Base-by-base conservation (phyloP, 1,140 invertebrate species). In the Nylanderia fulva region DNA sequence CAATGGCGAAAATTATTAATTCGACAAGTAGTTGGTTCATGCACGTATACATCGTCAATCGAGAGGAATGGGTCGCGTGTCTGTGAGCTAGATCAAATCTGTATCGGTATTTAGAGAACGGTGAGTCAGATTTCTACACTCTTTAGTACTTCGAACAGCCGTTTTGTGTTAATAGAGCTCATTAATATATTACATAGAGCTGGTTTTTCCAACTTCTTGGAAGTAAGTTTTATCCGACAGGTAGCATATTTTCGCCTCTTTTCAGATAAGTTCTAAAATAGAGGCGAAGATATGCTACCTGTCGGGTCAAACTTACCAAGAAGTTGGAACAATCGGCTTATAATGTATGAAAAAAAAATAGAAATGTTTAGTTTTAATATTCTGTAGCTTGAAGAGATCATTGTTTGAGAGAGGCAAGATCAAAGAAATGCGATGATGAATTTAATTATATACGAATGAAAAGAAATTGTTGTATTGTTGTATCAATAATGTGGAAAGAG, bases 1-100 rank as follows among this genome's bases (percentile, higher is more conserved):
- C 29, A 29, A n/a, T 74, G 29, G 39, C 56, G 54, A 75, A 64
- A 76, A 76, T 84, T 76, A 76, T 76, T 76, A 76, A 52, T 48
- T 63, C 56, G 29, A 60, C 9, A 42, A 75, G 71, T 39, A 39
- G 33, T 54, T 60, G 1, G 24, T 3, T n/a, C 45, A 9, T 13
- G 27, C 15, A 33, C 29, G 3, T 3, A 33, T 3, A 33, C 29
- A 71, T 33, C 39, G 36, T 58, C 45, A 71, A 33, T 76, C 15
- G 39, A 11, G 29, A 24, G 33, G 15, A 29, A 39, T 48, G 29
- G 21, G 15, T 36, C 21, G 79, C 29, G n/a, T n/a, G n/a, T n/a
- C n/a, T n/a, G n/a, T 68, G n/a, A 11, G 33, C 33, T 15, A 21
- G 4, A 33, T 6, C 1, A 15, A 64, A 63, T 76, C 71, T 84